Evolutionary conservation across 2,113 vertebrate species (phyloP).

Genomic region (Strix uralensis): DNA sequence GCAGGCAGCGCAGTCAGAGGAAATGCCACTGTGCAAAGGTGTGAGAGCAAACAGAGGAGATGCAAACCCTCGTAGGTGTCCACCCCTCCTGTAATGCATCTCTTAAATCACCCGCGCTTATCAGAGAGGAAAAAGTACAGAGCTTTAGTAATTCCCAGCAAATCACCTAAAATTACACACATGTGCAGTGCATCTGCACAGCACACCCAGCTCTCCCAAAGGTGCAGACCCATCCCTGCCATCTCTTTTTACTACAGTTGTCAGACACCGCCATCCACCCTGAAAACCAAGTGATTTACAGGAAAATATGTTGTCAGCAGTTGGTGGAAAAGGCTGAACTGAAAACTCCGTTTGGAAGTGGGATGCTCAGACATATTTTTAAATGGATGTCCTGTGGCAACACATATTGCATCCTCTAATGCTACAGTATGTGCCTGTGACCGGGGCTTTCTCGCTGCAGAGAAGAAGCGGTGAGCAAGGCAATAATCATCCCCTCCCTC

Average conservation of each 20-base stretch:
- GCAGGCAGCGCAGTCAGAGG: background rate
- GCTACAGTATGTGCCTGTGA: slow-evolving; percentile 15
- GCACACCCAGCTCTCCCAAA: background rate
- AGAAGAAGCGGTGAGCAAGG: background rate
- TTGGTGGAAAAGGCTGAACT: slow-evolving; percentile 23
- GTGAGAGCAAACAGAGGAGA: background rate
- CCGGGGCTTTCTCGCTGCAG: background rate
- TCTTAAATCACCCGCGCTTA: background rate
- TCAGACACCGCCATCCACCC: background rate
- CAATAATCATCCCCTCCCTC: slow-evolving; percentile 25
- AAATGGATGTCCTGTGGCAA: slow-evolving; percentile 46
- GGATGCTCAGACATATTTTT: slow-evolving; percentile 43
- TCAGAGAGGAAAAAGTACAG: background rate
- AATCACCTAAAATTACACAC: background rate
- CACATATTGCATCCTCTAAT: slow-evolving; percentile 36
- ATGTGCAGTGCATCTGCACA: fast-evolving
- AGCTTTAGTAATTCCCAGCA: background rate
- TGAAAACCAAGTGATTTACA: background rate
- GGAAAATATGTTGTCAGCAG: background rate
- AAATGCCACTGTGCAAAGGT: background rate
- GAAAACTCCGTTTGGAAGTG: background rate
- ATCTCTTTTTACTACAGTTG: background rate
- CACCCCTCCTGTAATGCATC: background rate
- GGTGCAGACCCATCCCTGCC: background rate
- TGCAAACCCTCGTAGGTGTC: background rate